Percentiles rank a stretch among this genome's conserved stretches.
Evolutionary conservation across 2,113 vertebrate species (phyloP).

Genomic region (Toxotes chatareus): DNA sequence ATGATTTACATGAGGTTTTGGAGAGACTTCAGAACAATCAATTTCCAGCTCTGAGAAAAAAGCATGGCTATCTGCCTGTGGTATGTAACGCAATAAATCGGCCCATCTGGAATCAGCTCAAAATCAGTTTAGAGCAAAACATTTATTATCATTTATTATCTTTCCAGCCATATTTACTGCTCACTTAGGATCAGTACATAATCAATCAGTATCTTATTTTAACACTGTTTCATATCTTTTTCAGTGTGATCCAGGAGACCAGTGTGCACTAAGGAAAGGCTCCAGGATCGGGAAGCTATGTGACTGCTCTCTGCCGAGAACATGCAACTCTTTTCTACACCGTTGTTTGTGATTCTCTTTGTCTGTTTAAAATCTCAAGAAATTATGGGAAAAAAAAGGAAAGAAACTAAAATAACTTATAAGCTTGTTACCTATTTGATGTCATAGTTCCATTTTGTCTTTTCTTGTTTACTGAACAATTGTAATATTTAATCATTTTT

Average conservation of each 20-base stretch:
- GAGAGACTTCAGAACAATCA: slow-evolving; percentile 74
- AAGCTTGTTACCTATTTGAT: not conserved
- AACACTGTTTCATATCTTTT: slow-evolving; percentile 11
- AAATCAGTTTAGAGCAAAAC: not conserved
- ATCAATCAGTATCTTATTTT: not conserved
- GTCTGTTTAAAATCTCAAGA: not conserved
- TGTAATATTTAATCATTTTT: slow-evolving; percentile 18
- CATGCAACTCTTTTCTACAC: slow-evolving; percentile 78
- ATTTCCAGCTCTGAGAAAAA: slow-evolving; percentile 70
- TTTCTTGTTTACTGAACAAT: not conserved
- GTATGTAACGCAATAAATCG: slow-evolving; percentile 46
- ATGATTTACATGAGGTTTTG: slow-evolving; percentile 73
- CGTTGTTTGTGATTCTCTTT: slow-evolving; percentile 73
- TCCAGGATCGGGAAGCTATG: slow-evolving; percentile 78
- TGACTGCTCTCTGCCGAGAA: slow-evolving; percentile 73
- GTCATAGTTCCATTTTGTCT: not conserved
- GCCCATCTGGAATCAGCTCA: not conserved
- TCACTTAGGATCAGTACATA: not conserved
- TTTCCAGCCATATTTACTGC: not conserved
- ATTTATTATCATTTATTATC: not conserved
- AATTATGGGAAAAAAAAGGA: not conserved
- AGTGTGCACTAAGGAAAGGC: slow-evolving; percentile 75
- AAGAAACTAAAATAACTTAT: too few relatives aligned
- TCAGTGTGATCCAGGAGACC: slow-evolving; percentile 78
- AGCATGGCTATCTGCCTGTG: slow-evolving; percentile 68